Percentiles rank a stretch among this genome's conserved stretches.
Evolutionary conservation across 2,113 vertebrate species (phyloP).

Genomic region (Morone saxatilis): DNA sequence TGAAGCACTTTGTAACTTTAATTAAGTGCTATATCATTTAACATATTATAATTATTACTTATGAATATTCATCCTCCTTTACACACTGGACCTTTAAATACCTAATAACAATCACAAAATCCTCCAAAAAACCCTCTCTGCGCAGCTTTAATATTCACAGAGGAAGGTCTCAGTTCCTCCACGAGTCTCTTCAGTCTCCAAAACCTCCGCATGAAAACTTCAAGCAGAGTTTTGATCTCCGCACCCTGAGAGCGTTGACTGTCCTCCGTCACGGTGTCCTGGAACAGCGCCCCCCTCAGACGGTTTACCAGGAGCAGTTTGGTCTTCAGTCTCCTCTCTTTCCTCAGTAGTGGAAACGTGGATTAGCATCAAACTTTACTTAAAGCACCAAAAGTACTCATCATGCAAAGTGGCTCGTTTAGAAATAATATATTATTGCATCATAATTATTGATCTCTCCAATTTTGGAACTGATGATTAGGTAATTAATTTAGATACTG

Average conservation of each 20-base stretch:
- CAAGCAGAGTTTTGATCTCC: conserved; percentile 68
- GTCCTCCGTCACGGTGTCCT: neutral
- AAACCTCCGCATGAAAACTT: conserved; percentile 2
- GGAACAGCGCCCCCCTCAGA: conserved; percentile 37
- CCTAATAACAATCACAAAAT: neutral
- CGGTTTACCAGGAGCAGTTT: conserved; percentile 63
- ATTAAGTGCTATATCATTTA: no score
- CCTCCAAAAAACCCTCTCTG: neutral
- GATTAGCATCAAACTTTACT: no score
- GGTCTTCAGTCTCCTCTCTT: conserved; percentile 33
- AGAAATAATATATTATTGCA: no score
- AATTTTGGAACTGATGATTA: no score
- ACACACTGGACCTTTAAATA: no score
- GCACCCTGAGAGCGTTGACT: conserved; percentile 41
- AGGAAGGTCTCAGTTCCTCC: neutral
- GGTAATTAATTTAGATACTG: no score
- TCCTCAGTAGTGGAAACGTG: neutral
- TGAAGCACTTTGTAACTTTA: no score
- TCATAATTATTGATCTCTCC: no score
- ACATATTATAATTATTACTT: no score
- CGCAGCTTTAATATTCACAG: neutral
- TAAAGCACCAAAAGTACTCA: no score
- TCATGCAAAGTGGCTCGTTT: no score
- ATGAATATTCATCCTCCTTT: no score
- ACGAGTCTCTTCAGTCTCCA: neutral